These are phyloP conservation scores for Solenopsis fugax DNA, from an alignment of 1,140 invertebrate species.

Conservation along the genomic window DNA sequence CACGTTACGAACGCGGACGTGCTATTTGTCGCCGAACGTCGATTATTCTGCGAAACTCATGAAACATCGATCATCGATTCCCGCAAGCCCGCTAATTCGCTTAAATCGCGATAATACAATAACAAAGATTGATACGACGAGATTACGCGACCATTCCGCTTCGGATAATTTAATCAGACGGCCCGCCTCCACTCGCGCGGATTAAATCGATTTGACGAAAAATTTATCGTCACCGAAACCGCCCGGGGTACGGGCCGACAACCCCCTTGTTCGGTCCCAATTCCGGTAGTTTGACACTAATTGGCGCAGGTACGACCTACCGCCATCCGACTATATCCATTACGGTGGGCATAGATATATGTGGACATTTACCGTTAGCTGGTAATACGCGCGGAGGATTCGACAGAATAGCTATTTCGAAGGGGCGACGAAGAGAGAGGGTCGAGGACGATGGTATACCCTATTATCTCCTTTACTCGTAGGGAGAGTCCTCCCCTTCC, in stretches of 20 bases:
- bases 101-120: conserved; percentile 54
- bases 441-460: conserved; percentile 3
- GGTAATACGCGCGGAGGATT: conserved; percentile 61
- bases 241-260: conserved; percentile 7
- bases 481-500: neutral
- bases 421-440: neutral
- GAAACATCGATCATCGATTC: conserved; percentile 39
- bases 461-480: conserved; percentile 58
- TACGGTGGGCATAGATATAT: conserved; percentile 52
- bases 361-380: conserved; percentile 57
- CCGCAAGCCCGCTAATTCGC: conserved; percentile 24
- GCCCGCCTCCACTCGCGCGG: conserved; percentile 24
- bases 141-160: conserved; percentile 41
- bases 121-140: conserved; percentile 62
- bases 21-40: neutral
- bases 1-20: neutral
- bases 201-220: conserved; percentile 58
- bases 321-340: conserved; percentile 55
- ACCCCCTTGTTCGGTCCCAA: conserved; percentile 42
- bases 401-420: conserved; percentile 60
- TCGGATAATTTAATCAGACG: conserved; percentile 60
- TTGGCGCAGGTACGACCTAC: conserved; percentile 53
- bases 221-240: conserved; percentile 57
- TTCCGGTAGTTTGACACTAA: conserved; percentile 64
- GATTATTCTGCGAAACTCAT: neutral